Evolutionary conservation across 2,113 vertebrate species (phyloP).

Genomic region (Xyliphius kryptos): DNA sequence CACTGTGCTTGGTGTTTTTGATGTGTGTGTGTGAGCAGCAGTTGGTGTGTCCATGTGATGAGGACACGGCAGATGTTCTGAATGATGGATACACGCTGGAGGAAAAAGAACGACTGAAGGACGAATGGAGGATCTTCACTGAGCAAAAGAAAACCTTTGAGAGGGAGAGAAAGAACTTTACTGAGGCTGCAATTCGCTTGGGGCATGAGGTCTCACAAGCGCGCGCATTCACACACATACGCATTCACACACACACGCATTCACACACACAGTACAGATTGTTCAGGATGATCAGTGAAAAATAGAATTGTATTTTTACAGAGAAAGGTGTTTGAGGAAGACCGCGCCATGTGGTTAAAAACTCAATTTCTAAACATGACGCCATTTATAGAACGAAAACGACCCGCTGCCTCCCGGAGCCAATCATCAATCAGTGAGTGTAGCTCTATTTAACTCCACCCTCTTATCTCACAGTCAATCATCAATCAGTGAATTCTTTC

Average conservation of each 20-base stretch:
- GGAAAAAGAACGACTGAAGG: conserved; percentile 88
- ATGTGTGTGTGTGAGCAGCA: conserved; percentile 63
- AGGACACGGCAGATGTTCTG: conserved; percentile 82
- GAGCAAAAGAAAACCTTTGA: conserved; percentile 95
- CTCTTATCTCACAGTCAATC: conserved; percentile 23
- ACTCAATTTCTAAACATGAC: conserved; percentile 93
- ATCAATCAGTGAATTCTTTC: background rate
- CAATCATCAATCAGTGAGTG: too few relatives aligned
- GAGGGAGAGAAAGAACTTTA: conserved; percentile 87
- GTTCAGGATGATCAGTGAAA: too few relatives aligned
- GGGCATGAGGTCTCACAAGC: conserved; percentile 74
- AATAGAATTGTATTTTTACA: conserved; percentile 50
- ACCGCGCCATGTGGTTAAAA: conserved; percentile 84
- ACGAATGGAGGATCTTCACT: conserved; percentile 87
- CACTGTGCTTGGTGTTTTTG: too few relatives aligned
- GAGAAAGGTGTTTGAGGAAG: conserved; percentile 91
- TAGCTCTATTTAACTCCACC: too few relatives aligned
- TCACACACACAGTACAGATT: background rate
- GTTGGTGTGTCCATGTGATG: conserved; percentile 77
- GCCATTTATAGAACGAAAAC: conserved; percentile 75
- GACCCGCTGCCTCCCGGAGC: too few relatives aligned
- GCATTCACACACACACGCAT: background rate
- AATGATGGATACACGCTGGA: conserved; percentile 89
- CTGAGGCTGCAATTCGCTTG: conserved; percentile 90
- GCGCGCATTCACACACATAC: background rate